Evolutionary conservation across 1,140 invertebrate genomes (phyloP), one percentile per base, ranked within the genome.

Genomic region (Drosophila simulans): DNA sequence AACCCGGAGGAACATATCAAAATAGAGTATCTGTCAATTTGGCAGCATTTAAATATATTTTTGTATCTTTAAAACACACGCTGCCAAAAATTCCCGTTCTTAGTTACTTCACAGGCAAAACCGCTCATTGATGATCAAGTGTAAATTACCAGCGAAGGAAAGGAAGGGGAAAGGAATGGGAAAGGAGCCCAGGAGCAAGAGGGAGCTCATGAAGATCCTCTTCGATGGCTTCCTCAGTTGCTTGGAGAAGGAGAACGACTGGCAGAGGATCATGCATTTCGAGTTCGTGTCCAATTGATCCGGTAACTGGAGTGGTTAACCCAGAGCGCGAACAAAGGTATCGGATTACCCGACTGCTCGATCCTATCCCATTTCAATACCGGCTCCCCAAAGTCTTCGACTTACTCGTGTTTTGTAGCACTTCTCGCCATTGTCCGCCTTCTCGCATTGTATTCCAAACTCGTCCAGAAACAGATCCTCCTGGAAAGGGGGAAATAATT

Each of bases 381-480:
- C 75, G 69, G 62, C 57, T 64, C 62, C 60, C 25, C 7, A 4
- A 10, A 15, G 27, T 49, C 48, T 49, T 10, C 11, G 10, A 65
- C 90, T 90, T 84, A 91, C 90, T 22, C 89, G 70, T 55, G 74
- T 76, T 69, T 77, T 83, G 58, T 91, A 91, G 70, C 90, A 91
- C 73, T 81, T 83, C 42, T 82, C 74, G 40, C 82, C 72, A 57
- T 75, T 91, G 77, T 84, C 79, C 48, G 80, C 85, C 69, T 78
- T 86, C 25, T 72, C 82, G 63, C 90, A 91, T 31, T 78, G 64
- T 15, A 91, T 76, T 13, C 90, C 90, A 40, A 84, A 90, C 46
- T 91, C 90, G 62, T 91, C 86, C 56, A 84, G 71, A 84, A 91
- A 91, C 37, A 80, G 60, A 79, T 84, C 77, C 83, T 91, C 90